Conservation (phyloP, 2,888 invertebrate genomes). For the Ceratothoa steindachneri region DNA sequence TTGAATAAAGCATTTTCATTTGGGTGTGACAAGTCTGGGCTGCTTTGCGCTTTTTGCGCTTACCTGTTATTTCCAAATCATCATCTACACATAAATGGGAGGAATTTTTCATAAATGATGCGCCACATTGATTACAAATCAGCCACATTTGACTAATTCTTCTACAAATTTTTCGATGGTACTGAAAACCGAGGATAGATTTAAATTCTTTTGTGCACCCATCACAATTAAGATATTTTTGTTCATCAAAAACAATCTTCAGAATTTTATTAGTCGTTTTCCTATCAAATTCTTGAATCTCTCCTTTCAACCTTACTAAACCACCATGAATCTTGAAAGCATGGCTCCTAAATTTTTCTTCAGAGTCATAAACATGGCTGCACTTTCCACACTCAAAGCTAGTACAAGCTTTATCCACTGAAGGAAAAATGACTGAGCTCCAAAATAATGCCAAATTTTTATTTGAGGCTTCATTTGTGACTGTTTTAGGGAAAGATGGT, state of each 20-base stretch:
- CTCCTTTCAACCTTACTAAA: conserved; percentile 25
- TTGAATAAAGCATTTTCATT: conserved; percentile 20
- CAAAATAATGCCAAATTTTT: too few relatives aligned
- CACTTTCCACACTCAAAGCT: conserved; percentile 23
- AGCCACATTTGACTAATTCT: not conserved
- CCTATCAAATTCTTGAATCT: conserved; percentile 29
- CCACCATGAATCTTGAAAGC: conserved; percentile 26
- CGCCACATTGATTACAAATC: too few relatives aligned
- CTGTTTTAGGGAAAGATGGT: not conserved
- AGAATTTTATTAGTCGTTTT: conserved; percentile 1
- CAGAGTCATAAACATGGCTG: conserved; percentile 1
- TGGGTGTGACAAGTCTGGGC: conserved; percentile 23
- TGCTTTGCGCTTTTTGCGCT: conserved; percentile 16
- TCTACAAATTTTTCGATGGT: conserved; percentile 26
- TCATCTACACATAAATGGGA: conserved; percentile 5
- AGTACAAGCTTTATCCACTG: not conserved
- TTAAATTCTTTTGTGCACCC: conserved; percentile 18
- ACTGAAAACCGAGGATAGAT: conserved; percentile 22
- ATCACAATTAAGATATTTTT: conserved; percentile 22
- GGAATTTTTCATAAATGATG: not conserved
- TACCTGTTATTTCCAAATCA: conserved; percentile 17
- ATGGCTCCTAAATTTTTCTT: conserved; percentile 18
- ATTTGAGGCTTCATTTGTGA: too few relatives aligned
- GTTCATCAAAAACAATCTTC: conserved; percentile 7
- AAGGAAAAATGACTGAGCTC: too few relatives aligned